Base-by-base conservation (phyloP, 1,140 invertebrate genomes). In the Ganaspis sp. region DNA sequence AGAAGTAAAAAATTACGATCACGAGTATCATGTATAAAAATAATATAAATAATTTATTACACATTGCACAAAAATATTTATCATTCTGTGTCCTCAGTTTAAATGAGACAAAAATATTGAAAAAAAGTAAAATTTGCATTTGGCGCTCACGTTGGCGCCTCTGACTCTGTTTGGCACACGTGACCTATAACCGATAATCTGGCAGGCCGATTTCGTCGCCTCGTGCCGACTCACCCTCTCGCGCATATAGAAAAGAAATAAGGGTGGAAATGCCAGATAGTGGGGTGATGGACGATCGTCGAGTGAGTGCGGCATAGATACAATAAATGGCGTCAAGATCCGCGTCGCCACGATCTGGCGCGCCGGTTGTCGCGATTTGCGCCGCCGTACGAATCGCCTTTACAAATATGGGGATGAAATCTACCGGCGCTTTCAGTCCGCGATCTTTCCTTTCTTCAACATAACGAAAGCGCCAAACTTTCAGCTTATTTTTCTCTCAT, bases 321-420 rank as follows among this genome's bases (percentile, higher is more conserved):
- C 79, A 75, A 69, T 80, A 78, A 86, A 82, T 82, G 86, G 86
- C 86, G 86, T 87, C 86, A 87, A 86, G 85, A 87, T 80, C 83
- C 79, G 80, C 84, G 86, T 86, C 86, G 86, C 84, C 85, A 84
- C 54, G 54, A 73, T 69, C 69, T 53, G 75, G 71, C 75, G 58
- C 75, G 75, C 53, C 80, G 75, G 83, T 82, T 84, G 84, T 85
- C 84, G 83, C 80, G 82, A 84, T 85, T 84, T 82, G 84, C 84
- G 81, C 77, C 78, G 75, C 64, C 74, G 72, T 58, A 69, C 54
- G 38, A 76, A 70, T 80, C 72, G 81, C 84, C 85, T 83, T 86
- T 86, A 87, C 78, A 82, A 77, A 82, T 82, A 82, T 15, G 4
- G 77, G 76, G 81, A 73, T 74, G 78, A 76, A 71, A 53, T 70